Conservation (phyloP, 1,140 invertebrate species). For the Ips nitidus region DNA sequence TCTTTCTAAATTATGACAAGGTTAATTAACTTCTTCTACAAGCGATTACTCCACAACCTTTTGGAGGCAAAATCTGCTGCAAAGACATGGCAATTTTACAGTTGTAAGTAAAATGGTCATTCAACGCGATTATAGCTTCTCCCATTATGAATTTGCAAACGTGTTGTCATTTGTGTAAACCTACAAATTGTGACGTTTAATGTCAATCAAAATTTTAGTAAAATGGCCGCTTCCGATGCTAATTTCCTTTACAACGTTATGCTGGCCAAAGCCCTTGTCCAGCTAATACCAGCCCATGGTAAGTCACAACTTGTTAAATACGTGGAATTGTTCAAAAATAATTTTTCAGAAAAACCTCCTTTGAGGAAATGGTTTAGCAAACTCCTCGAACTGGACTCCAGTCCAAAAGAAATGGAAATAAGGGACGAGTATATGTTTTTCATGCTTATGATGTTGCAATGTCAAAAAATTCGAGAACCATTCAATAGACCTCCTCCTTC, state of each 20-base stretch:
- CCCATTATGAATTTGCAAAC: constrained; percentile 10
- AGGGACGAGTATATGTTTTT: constrained; percentile 55
- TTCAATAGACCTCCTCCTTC: constrained; percentile 48
- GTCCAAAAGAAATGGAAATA: constrained; percentile 41
- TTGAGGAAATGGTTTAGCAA: constrained; percentile 48
- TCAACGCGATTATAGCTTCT: constrained; percentile 39
- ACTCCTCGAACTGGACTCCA: constrained; percentile 43
- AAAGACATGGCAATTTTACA: constrained; percentile 49
- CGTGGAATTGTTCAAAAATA: neutral
- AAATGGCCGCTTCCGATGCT: constrained; percentile 44
- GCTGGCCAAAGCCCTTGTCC: constrained; percentile 48
- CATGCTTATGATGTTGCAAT: constrained; percentile 51
- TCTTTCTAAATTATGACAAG: constrained; percentile 43
- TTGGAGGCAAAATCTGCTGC: constrained; percentile 45
- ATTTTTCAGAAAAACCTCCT: constrained; percentile 43
- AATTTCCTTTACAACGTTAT: constrained; percentile 51
- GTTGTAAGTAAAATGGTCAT: constrained; percentile 51
- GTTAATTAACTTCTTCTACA: neutral
- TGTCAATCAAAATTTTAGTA: constrained; percentile 1
- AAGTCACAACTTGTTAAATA: constrained; percentile 6
- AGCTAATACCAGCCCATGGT: constrained; percentile 47
- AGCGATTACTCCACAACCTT: constrained; percentile 36
- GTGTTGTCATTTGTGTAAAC: too few relatives aligned
- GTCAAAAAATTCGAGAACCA: constrained; percentile 48
- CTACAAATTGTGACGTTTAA: too few relatives aligned